Percentiles rank a stretch among this genome's conserved stretches.
These are phyloP conservation scores for Petrocephalus sullivani DNA, from an alignment of 2,797 vertebrate genomes.

Conservation along the genomic window DNA sequence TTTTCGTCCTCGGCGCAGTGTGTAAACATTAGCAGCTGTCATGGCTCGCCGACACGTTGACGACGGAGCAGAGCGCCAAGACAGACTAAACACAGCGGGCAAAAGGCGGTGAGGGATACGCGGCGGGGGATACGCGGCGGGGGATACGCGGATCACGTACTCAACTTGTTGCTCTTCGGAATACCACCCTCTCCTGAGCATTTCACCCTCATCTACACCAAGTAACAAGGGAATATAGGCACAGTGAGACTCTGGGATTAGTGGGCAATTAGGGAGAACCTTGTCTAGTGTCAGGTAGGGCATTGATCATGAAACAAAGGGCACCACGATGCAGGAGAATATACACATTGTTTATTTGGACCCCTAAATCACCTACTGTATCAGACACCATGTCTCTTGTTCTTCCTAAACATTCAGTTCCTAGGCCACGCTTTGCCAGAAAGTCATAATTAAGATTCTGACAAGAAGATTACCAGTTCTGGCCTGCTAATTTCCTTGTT, in stretches of 20 bases:
- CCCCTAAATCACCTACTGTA: neutral
- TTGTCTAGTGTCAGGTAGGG: neutral
- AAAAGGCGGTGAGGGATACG: neutral
- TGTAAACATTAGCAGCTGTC: neutral
- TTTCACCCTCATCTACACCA: slow-evolving; percentile 11
- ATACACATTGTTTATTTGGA: neutral
- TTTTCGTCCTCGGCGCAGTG: neutral
- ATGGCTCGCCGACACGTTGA: neutral
- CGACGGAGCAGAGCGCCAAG: neutral
- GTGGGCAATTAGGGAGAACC: slow-evolving; percentile 18
- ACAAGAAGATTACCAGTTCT: slow-evolving; percentile 16
- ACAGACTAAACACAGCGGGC: neutral
- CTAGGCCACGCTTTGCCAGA: slow-evolving; percentile 16
- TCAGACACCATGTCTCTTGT: neutral
- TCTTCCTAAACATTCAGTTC: slow-evolving; percentile 1
- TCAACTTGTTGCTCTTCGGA: slow-evolving; percentile 25
- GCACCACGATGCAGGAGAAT: neutral
- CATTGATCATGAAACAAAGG: neutral
- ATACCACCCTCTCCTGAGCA: slow-evolving; percentile 25
- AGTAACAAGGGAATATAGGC: slow-evolving; percentile 28
- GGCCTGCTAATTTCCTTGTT: neutral
- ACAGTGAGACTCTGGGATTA: slow-evolving; percentile 25
- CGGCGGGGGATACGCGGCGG: too few relatives aligned
- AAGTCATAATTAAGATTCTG: slow-evolving; percentile 15
- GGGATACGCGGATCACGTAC: neutral